Evolutionary conservation across 2,113 vertebrate species (phyloP).

Genomic region (Opisthocomus hoazin): DNA sequence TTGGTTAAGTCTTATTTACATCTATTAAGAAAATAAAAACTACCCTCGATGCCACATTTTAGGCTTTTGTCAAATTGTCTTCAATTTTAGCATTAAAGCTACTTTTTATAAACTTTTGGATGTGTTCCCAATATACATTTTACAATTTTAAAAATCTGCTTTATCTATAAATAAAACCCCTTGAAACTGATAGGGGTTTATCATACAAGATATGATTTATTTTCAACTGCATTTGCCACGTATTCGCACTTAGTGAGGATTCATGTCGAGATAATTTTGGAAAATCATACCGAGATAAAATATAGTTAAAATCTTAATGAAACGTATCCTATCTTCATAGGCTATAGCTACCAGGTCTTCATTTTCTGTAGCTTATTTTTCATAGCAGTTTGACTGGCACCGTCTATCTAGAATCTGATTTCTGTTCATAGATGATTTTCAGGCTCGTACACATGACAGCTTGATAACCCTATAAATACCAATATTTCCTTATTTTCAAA

Average conservation of each 20-base stretch:
- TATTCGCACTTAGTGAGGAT: conserved; percentile 28
- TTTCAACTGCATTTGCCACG: conserved; percentile 34
- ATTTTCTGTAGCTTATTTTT: conserved; percentile 18
- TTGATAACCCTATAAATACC: conserved; percentile 12
- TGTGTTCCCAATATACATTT: conserved; percentile 44
- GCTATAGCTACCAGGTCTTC: conserved; percentile 25
- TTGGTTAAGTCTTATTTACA: conserved; percentile 49
- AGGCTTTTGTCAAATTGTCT: conserved; percentile 40
- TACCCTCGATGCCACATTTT: not conserved
- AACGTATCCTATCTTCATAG: not conserved
- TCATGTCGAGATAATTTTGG: conserved; percentile 40
- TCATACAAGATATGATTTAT: conserved; percentile 20
- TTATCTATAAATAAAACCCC: conserved; percentile 59
- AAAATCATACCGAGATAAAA: conserved; percentile 21
- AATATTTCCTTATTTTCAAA: conserved; percentile 19
- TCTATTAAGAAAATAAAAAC: conserved; percentile 62
- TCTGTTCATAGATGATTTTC: conserved; percentile 6
- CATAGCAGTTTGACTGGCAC: conserved; percentile 27
- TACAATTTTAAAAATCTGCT: conserved; percentile 55
- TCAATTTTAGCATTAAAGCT: conserved; percentile 55
- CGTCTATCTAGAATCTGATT: not conserved
- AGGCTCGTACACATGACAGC: not conserved
- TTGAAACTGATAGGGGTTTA: conserved; percentile 44
- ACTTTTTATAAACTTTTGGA: conserved; percentile 60
- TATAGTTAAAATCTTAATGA: conserved; percentile 53